These are phyloP conservation scores for Tympanoctomys barrerae DNA, from an alignment of 2,797 vertebrate genomes.

Conservation along the genomic window DNA sequence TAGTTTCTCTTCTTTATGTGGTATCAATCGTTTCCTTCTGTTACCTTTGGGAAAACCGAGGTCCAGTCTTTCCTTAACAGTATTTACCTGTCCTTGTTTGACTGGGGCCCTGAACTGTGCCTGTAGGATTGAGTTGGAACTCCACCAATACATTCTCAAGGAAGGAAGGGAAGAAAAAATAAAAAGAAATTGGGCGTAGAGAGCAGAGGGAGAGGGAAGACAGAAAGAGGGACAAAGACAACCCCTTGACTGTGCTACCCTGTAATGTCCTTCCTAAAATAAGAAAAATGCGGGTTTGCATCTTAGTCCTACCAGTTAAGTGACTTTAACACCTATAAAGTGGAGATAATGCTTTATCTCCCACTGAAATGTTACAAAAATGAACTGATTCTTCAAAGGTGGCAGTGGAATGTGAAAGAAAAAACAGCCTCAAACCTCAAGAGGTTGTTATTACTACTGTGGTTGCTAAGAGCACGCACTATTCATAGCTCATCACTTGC, in stretches of 20 bases:
- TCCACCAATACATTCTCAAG: background rate
- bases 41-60: background rate
- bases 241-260: background rate
- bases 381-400: background rate
- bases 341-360: background rate
- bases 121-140: background rate
- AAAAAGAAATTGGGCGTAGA: background rate
- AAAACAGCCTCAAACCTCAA: background rate
- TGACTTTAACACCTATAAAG: conserved; percentile 16
- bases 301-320: background rate
- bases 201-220: background rate
- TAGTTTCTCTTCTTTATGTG: background rate
- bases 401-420: background rate
- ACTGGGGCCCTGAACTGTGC: background rate
- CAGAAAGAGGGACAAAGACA: background rate
- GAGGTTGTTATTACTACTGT: background rate
- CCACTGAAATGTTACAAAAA: background rate
- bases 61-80: background rate
- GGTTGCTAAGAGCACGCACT: background rate
- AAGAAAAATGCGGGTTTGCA: background rate
- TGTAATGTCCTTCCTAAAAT: background rate
- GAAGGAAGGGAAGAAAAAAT: background rate
- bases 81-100: background rate
- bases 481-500: background rate
- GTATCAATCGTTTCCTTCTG: background rate